Evolutionary conservation across 2,797 vertebrate genomes (phyloP), one percentile per base, ranked within the genome.

Genomic region (Silurus aristotelis): DNA sequence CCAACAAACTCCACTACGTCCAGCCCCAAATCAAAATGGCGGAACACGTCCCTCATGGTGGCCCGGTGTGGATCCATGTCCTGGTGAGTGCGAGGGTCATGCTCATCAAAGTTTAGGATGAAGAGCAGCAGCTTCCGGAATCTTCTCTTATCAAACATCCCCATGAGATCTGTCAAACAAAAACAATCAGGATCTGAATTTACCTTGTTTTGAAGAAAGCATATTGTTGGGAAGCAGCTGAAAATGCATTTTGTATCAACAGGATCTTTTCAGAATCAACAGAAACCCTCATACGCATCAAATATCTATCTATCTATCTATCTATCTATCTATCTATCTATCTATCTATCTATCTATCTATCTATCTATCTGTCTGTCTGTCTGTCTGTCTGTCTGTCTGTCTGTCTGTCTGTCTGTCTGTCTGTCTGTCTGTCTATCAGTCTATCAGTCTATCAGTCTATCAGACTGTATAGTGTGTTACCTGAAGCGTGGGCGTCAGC

Each of bases 131-230:
- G 89, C 89, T 96, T 96, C 81, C 90, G 91, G 91, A 95, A 96
- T 68, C 95, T 89, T 13, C 95, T 93, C 91, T 95, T 96, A 90
- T 96, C 95, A 89, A 96, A 96, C 95, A 96, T 95, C 10, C 95
- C 95, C 95, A 96, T 92, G 86, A 96, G 87, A 90, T 96, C 95
- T 96, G 52, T 19, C 60, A 55, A 77, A 31, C 31, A 0, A 61
- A 38, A 14, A 48, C 9, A 58, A 56, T 13, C 48, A 70, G 38
- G 5, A 71, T 22, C 14, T 10, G 7, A 19, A 27, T 66, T 13
- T 6, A 80, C n/a, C 17, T 60, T 4, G 22, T 6, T 46, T n/a
- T 14, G 12, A n/a, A 78, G 19, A 52, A 52, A 52, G 48, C 48
- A 52, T 52, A 3, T 7, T 52, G 6, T 7, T 52, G 8, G 48